phyloP scores from a whole-genome alignment of 64 coral and sea anemone genomes.

The Montipora foliosa region DNA sequence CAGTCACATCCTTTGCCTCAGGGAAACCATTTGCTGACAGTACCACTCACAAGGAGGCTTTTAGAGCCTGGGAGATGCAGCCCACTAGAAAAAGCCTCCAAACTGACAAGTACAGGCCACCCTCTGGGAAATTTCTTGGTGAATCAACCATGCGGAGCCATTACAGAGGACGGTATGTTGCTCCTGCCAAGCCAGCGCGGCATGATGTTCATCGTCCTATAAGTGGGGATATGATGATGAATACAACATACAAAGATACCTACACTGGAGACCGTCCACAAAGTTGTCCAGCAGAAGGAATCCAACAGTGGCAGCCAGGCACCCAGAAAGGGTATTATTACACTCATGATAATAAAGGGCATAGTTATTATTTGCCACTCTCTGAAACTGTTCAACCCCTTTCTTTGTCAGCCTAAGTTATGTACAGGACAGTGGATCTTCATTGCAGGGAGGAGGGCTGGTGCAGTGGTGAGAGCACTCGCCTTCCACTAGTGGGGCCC shows the following conservation, averaged over 20 bases:
- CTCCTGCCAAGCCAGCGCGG: constrained; percentile 54
- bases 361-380: constrained; percentile 81
- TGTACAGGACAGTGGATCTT: neutral
- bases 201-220: constrained; percentile 56
- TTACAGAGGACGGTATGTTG: constrained; percentile 67
- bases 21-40: constrained; percentile 75
- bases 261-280: constrained; percentile 84
- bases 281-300: constrained; percentile 84
- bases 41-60: constrained; percentile 74
- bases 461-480: no score
- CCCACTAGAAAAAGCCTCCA: constrained; percentile 15
- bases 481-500: no score
- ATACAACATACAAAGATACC: constrained; percentile 85
- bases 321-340: constrained; percentile 81
- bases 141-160: constrained; percentile 82
- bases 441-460: neutral
- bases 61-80: constrained; percentile 50
- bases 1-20: constrained; percentile 60
- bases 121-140: constrained; percentile 68
- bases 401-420: constrained; percentile 52
- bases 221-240: constrained; percentile 60
- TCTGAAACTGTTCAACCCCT: constrained; percentile 77
- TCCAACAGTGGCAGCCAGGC: constrained; percentile 63
- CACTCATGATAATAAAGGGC: constrained; percentile 82
- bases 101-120: constrained; percentile 70